A percentile compares a stretch with the other conserved stretches of the same genome.
These are phyloP conservation scores for Ursus arctos DNA, from an alignment of 2,113 vertebrate genomes.

Conservation along the genomic window DNA sequence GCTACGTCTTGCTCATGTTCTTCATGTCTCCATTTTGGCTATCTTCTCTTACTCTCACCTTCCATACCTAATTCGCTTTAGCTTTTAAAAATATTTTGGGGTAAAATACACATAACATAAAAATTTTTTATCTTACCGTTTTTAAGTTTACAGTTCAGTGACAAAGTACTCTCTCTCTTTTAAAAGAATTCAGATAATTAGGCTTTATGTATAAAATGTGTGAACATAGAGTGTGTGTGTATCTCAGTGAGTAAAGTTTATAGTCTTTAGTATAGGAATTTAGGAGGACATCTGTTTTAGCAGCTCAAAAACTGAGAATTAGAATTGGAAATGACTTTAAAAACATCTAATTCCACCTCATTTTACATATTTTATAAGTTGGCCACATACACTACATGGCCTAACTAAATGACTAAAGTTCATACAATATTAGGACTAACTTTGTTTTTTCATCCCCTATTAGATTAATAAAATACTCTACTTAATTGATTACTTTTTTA, in stretches of 20 bases:
- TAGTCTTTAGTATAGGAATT: background rate
- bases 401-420: slow-evolving; percentile 29
- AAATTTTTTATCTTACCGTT: background rate
- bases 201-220: slow-evolving; percentile 29
- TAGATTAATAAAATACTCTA: background rate
- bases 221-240: background rate
- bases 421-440: background rate
- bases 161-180: background rate
- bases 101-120: slow-evolving; percentile 17
- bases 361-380: slow-evolving; percentile 45
- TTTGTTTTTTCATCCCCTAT: background rate
- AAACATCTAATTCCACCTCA: background rate
- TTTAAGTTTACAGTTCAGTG: background rate
- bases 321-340: slow-evolving; percentile 35
- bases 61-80: background rate
- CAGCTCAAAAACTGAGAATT: slow-evolving; percentile 38
- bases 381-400: background rate
- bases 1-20: background rate
- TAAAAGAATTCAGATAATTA: background rate
- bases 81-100: background rate
- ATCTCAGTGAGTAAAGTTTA: background rate
- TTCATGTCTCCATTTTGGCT: background rate
- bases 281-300: slow-evolving; percentile 15
- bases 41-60: background rate
- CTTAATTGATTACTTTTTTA: slow-evolving; percentile 45